Base-by-base conservation (phyloP, 2,888 invertebrate genomes). In the Drosophila bunnanda region DNA sequence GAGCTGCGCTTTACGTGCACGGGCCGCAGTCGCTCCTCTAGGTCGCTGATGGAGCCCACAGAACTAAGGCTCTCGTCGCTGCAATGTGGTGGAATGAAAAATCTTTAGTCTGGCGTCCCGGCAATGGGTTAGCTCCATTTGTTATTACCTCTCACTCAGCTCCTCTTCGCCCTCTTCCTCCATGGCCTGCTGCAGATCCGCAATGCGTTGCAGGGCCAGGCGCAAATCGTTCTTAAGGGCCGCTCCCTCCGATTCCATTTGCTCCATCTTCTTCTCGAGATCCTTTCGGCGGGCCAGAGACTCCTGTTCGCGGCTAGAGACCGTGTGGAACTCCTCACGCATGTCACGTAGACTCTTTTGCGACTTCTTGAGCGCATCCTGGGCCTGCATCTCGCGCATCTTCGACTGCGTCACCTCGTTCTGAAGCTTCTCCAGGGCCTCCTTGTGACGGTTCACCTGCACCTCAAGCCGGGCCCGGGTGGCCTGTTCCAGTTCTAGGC, bases 131-230 rank as follows among this genome's bases (percentile, higher is more conserved):
- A 9, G 12, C 1, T 39, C 1, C 28, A 12, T 4, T 17, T 12
- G 12, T 9, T 12, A 9, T 73, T 62, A 92, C 92, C 92, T 92
- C 41, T 92, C 92, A 69, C 91, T 91, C 34, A 91, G 88, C 75
- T 92, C 95, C 75, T 91, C 95, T 82, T 95, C 95, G 64, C 96
- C 94, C 86, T 97, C 97, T 0, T 96, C 98, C 79, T 98, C 97
- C 91, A 98, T 96, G 72, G 98, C 98, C 88, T 97, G 96, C 91
- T 98, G 98, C 76, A 99, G 93, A 90, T 98, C 98, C 52, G 97
- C 95, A 80, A 98, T 98, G 71, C 98, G 94, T 76, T 98, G 95
- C 67, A 98, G 94, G 6, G 98, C 98, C 60, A 98, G 93, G 58
- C 97, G 94, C 48, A 98, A 94, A 93, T 98, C 98, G 91, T 96